These are phyloP conservation scores for Schizopygopsis malacanthus DNA, from an alignment of 2,797 vertebrate genomes.

Conservation along the genomic window DNA sequence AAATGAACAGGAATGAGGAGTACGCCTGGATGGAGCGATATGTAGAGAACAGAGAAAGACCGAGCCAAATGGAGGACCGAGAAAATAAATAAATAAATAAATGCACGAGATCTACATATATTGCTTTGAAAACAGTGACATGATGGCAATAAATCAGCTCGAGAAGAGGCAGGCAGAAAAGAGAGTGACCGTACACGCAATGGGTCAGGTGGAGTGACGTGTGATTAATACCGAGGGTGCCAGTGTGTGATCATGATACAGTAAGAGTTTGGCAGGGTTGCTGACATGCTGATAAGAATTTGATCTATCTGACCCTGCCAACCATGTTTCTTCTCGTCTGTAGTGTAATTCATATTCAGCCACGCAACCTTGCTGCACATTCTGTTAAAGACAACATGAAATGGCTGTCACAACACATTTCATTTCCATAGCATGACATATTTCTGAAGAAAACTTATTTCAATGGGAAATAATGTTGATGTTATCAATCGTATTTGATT, in stretches of 20 bases:
- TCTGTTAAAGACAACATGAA: slow-evolving; percentile 15
- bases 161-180: slow-evolving; percentile 19
- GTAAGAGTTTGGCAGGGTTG: slow-evolving; percentile 56
- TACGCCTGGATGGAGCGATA: slow-evolving; percentile 56
- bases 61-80: neutral
- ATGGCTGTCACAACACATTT: slow-evolving; percentile 3
- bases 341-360: slow-evolving; percentile 55
- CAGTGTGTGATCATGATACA: slow-evolving; percentile 46
- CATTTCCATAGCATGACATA: slow-evolving; percentile 2
- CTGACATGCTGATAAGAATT: slow-evolving; percentile 62
- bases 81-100: slow-evolving; percentile 37
- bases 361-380: neutral
- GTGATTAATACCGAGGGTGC: slow-evolving; percentile 45
- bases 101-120: slow-evolving; percentile 45
- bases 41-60: slow-evolving; percentile 19
- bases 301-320: slow-evolving; percentile 63
- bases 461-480: neutral
- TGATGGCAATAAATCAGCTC: slow-evolving; percentile 57
- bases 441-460: neutral
- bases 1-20: slow-evolving; percentile 56
- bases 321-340: slow-evolving; percentile 51
- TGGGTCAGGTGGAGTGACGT: slow-evolving; percentile 51
- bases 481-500: neutral
- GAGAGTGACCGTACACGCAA: slow-evolving; percentile 38
- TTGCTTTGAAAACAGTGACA: slow-evolving; percentile 54